These are phyloP conservation scores for Craniophora ligustri DNA, from an alignment of 2,888 invertebrate species.

Conservation along the genomic window DNA sequence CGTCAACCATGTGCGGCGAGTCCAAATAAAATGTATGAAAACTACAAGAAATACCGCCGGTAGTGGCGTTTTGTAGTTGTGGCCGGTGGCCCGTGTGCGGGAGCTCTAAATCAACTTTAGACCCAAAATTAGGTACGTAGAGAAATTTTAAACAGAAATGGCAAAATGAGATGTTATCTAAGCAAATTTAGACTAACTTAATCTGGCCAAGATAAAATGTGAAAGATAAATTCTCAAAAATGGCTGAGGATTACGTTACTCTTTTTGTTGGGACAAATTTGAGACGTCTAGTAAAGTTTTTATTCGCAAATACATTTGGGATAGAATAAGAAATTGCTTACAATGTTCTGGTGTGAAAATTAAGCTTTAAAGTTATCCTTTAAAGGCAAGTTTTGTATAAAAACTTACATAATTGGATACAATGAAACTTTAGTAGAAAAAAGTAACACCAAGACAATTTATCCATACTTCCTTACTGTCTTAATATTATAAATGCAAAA, in stretches of 20 bases:
- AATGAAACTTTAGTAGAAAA: too few species aligned
- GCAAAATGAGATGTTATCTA: slow-evolving; percentile 43
- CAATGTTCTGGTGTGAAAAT: neutral
- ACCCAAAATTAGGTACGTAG: slow-evolving; percentile 19
- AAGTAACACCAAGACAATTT: too few species aligned
- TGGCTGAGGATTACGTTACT: slow-evolving; percentile 22
- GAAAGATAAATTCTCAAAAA: slow-evolving; percentile 42
- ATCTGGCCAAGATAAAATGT: slow-evolving; percentile 38
- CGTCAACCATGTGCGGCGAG: neutral
- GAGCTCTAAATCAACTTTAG: slow-evolving; percentile 21
- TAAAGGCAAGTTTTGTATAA: neutral
- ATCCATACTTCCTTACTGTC: too few species aligned
- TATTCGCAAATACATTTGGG: neutral
- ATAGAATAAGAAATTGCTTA: slow-evolving; percentile 12
- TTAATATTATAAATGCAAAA: too few species aligned
- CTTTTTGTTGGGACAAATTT: slow-evolving; percentile 29
- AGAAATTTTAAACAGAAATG: slow-evolving; percentile 35
- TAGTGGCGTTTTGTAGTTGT: too few species aligned
- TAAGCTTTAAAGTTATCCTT: neutral
- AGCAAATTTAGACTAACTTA: slow-evolving; percentile 33
- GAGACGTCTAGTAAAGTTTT: slow-evolving; percentile 26
- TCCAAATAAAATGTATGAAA: too few species aligned
- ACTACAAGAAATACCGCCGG: too few species aligned
- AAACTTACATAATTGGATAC: too few species aligned
- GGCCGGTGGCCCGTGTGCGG: too few species aligned